Base-by-base conservation (phyloP, 1,140 invertebrate genomes). In the Pectinophora gossypiella region DNA sequence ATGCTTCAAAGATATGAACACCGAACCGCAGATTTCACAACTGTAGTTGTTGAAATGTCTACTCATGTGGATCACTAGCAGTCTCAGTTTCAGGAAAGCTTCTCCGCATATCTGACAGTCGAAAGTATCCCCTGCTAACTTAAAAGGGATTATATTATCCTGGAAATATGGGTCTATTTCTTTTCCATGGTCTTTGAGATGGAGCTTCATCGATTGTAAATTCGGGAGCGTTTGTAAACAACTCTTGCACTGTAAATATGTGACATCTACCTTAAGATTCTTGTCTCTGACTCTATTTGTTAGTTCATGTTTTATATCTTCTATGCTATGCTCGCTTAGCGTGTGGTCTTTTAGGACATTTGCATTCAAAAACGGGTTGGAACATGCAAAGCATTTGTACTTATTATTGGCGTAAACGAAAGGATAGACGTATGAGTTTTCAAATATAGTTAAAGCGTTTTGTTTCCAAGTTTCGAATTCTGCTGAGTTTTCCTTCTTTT, bases 11-110 rank as follows among this genome's bases (percentile, higher is more conserved):
- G 89, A 89, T 1, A 86, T 59, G 38, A 88, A 90, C 1, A 78
- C 82, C 12, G 86, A 84, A 2, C 89, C 88, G 46, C 90, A 88
- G 2, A 64, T 58, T 52, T 88, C 77, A 48, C 86, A 88, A 35
- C 68, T 80, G 15, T 64, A 84, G 19, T 86, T 86, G 21, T 77
- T 80, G 20, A 76, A 86, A 54, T 86, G 83, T 48, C 72, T 75
- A 15, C 62, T 82, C 83, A 86, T 86, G n/a, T 86, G 83, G 9
- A 83, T 79, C 19, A 77, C 72, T 2, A 85, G 48, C 1, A 75
- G 27, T 42, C 77, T 63, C 1, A 85, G 43, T 54, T 76, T 81
- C 0, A 65, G 36, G 40, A 64, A 85, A 1, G 32, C 58, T 42
- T 73, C 70, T 6, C 61, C 50, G 19, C 80, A 82, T 3, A 82